Evolutionary conservation across 2,113 vertebrate genomes (phyloP), one percentile per base, ranked within the genome.

Genomic region (Plotosus lineatus): DNA sequence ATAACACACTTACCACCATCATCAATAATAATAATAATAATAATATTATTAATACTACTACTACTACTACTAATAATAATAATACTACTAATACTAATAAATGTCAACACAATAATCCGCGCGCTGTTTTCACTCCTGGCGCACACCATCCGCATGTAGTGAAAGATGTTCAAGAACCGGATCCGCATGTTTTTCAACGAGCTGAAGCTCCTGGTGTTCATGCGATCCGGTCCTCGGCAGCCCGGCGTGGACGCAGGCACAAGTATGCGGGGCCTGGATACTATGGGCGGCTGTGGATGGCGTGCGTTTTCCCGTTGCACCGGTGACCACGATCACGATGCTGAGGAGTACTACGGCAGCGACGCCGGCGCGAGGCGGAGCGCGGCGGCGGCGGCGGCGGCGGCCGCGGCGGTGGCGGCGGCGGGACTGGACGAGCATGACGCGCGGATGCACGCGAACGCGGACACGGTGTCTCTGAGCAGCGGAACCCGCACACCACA

Each of bases 101-200:
- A 68, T 60, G 58, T 14, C 48, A 36, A 6, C 12, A 36, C 17
- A 51, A 33, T 33, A 74, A 69, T n/a, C 50, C 12, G 5, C 40
- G 26, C 48, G 36, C 38, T 75, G 48, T 75, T 66, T 76, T 81
- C 40, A 72, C 60, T 23, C 58, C 58, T 65, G 68, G 44, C 75
- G 51, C 63, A 23, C 40, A 63, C 79, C 21, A 63, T 50, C 61
- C 81, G 76, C 80, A 82, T 91, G 90, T 88, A 90, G 90, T 90
- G 88, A 88, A 96, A 93, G 92, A 97, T 97, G 96, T 96, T 97
- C 91, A 97, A 97, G 92, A 97, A 96, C 89, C 95, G 95, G 94
- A 95, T 97, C 93, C 96, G 96, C 93, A 97, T 96, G 96, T 96
- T 97, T 94, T 95, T 96, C 85, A 97, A 97, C 90, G 95, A 97